Percentiles rank a stretch among this genome's conserved stretches.
Evolutionary conservation across 37 sponge, comb jelly and placozoan species (phyloP).

Genomic region (Theonella swinhoei): DNA sequence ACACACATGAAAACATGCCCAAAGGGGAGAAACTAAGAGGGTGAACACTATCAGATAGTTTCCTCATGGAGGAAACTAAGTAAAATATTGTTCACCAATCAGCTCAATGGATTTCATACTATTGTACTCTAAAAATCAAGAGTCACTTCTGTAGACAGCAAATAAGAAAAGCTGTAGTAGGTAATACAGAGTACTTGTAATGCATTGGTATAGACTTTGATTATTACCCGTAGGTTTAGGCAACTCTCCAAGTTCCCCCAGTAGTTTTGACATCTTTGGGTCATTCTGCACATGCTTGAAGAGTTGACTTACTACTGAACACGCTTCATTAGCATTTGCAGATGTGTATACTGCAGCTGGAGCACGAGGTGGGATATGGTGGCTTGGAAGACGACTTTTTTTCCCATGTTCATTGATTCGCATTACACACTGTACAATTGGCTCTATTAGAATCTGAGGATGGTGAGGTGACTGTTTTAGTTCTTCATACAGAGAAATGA

Average conservation of each 20-base stretch:
- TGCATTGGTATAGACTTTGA: background rate
- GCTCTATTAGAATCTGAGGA: background rate
- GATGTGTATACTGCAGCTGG: constrained; percentile 36
- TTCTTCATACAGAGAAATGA: constrained; percentile 22
- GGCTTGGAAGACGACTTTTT: constrained; percentile 53
- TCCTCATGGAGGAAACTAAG: too few species aligned
- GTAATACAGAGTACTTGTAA: background rate
- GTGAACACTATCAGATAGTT: too few species aligned
- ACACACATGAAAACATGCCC: too few species aligned
- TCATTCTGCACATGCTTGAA: background rate
- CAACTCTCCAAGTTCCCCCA: constrained; percentile 1
- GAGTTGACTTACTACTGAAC: constrained; percentile 19
- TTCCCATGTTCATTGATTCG: constrained; percentile 45
- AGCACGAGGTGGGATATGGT: constrained; percentile 44
- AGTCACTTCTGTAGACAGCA: too few species aligned
- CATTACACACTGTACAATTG: constrained; percentile 25
- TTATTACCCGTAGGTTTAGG: too few species aligned
- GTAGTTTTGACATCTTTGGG: background rate
- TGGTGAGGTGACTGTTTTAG: constrained; percentile 10
- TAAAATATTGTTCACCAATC: too few species aligned
- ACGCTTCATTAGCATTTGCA: constrained; percentile 43
- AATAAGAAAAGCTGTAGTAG: too few species aligned
- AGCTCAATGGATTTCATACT: too few species aligned
- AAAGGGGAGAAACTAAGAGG: too few species aligned
- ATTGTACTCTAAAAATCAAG: too few species aligned